Percentiles rank a stretch among this genome's conserved stretches.
Evolutionary conservation across 1,140 invertebrate species (phyloP).

Genomic region (Steinernema khuongi): DNA sequence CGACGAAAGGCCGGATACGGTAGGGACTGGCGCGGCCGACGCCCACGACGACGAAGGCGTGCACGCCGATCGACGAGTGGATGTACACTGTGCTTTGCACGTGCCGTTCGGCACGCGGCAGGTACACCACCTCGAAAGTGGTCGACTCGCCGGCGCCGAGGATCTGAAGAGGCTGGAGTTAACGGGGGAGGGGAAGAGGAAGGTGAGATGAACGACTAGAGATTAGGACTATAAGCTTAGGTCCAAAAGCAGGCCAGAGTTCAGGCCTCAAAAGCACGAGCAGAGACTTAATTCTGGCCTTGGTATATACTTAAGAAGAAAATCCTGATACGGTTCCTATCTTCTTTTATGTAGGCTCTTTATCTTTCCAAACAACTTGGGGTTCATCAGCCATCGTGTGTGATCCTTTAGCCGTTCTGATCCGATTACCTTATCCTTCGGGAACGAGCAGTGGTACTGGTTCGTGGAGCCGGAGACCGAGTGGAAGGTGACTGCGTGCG

Average conservation of each 20-base stretch:
- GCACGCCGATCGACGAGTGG: slow-evolving; percentile 26
- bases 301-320: not conserved
- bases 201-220: not conserved
- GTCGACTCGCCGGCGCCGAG: slow-evolving; percentile 83
- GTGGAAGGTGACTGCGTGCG: slow-evolving; percentile 71
- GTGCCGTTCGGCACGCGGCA: slow-evolving; percentile 79
- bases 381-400: not conserved
- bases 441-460: slow-evolving; percentile 85
- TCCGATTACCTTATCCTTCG: slow-evolving; percentile 73
- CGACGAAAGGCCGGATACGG: slow-evolving; percentile 69
- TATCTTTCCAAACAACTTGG: too few species aligned
- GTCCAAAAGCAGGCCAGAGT: slow-evolving; percentile 26
- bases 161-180: slow-evolving; percentile 64
- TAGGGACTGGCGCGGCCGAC: slow-evolving; percentile 79
- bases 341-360: too few species aligned
- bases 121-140: slow-evolving; percentile 87
- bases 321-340: not conserved
- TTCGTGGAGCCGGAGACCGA: slow-evolving; percentile 79
- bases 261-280: slow-evolving; percentile 22
- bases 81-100: slow-evolving; percentile 67
- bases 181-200: too few species aligned
- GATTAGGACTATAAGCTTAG: slow-evolving; percentile 15
- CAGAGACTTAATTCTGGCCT: slow-evolving; percentile 17
- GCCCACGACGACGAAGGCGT: slow-evolving; percentile 69
- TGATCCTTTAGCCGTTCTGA: not conserved